These are phyloP conservation scores for Muricea muricata DNA, from an alignment of 92 coral and sea anemone species.

Conservation along the genomic window DNA sequence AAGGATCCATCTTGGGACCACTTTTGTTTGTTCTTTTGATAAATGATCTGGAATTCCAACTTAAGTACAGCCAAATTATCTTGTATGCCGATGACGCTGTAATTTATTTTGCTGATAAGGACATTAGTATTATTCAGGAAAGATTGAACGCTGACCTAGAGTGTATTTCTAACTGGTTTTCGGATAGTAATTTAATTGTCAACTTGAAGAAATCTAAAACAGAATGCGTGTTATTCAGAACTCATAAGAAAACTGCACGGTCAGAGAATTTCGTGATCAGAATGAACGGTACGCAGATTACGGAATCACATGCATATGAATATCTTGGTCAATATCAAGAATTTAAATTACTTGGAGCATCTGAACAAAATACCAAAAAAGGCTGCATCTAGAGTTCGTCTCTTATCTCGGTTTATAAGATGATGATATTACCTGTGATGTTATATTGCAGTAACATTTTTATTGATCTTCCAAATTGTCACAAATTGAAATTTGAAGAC, in stretches of 20 bases:
- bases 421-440: background rate
- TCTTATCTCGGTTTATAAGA: conserved; percentile 2
- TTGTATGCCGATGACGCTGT: background rate
- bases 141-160: background rate
- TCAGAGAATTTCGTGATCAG: background rate
- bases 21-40: background rate
- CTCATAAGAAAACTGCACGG: conserved; percentile 2
- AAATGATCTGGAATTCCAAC: background rate
- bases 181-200: background rate
- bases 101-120: background rate
- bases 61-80: background rate
- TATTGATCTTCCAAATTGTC: background rate
- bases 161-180: background rate
- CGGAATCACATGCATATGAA: conserved; percentile 5
- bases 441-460: background rate
- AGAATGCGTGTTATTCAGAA: background rate
- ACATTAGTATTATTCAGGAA: background rate
- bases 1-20: background rate
- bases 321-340: background rate
- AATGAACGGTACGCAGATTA: background rate
- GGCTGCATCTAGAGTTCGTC: conserved; percentile 3
- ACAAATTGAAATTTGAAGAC: background rate
- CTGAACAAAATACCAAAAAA: background rate
- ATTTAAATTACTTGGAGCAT: background rate
- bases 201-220: background rate